These are phyloP conservation scores for Coturnix japonica DNA, from an alignment of 2,113 vertebrate genomes.

Conservation along the genomic window DNA sequence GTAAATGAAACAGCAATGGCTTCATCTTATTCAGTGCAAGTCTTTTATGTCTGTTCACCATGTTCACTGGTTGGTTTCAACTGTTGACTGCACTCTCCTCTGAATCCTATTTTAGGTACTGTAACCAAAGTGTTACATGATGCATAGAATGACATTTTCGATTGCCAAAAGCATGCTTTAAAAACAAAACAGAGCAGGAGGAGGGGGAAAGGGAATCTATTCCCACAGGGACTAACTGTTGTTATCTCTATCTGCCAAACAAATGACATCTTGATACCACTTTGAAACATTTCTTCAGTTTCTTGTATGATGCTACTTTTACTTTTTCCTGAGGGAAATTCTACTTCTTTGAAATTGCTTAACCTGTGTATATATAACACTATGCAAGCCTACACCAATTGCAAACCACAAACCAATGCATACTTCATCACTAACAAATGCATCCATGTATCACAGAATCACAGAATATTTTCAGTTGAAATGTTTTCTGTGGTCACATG, in stretches of 20 bases:
- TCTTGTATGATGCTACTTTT: slow-evolving; percentile 16
- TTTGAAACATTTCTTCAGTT: slow-evolving; percentile 50
- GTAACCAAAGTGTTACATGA: slow-evolving; percentile 30
- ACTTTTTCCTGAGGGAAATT: slow-evolving; percentile 32
- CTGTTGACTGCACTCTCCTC: background rate
- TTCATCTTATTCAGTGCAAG: background rate
- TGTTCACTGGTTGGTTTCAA: slow-evolving; percentile 21
- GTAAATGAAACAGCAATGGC: slow-evolving; percentile 1
- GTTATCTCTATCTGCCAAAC: slow-evolving; percentile 46
- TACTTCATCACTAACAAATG: background rate
- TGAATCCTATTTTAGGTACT: slow-evolving; percentile 32
- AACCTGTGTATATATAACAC: slow-evolving; percentile 53
- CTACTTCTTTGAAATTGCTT: slow-evolving; percentile 36
- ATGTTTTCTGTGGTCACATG: background rate
- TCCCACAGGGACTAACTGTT: slow-evolving; percentile 6
- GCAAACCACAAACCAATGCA: slow-evolving; percentile 13
- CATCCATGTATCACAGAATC: background rate
- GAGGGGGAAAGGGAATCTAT: background rate
- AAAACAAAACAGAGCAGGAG: slow-evolving; percentile 46
- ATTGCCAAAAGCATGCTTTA: slow-evolving; percentile 61
- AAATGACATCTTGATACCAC: slow-evolving; percentile 36
- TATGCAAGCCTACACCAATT: slow-evolving; percentile 27
- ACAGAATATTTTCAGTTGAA: background rate
- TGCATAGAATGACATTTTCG: slow-evolving; percentile 24
- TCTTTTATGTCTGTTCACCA: background rate